Conservation (phyloP, 30 jellyfish, hydroid and myxozoan species). For the Aurelia sp. region DNA sequence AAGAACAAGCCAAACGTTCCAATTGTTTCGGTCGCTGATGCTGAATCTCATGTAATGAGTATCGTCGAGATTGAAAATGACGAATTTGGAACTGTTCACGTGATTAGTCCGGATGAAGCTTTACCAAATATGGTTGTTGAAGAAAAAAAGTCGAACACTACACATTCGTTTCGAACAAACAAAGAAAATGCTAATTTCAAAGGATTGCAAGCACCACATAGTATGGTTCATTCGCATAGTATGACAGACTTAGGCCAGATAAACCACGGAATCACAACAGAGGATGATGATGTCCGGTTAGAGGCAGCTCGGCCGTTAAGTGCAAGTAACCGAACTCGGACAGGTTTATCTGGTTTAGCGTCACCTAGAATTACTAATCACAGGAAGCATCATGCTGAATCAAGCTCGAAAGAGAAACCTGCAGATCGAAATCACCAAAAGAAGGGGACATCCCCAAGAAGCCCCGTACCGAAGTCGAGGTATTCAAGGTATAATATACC, state of each 20-base stretch:
- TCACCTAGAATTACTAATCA: constrained; percentile 55
- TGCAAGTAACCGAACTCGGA: constrained; percentile 57
- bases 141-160: background rate
- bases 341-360: constrained; percentile 66
- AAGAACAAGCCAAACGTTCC: constrained; percentile 15
- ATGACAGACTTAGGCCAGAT: constrained; percentile 55
- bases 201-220: constrained; percentile 20
- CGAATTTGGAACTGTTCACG: constrained; percentile 65
- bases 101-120: constrained; percentile 49
- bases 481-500: constrained; percentile 51
- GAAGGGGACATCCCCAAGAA: constrained; percentile 46
- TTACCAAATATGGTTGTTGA: constrained; percentile 75
- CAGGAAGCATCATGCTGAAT: constrained; percentile 35
- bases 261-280: constrained; percentile 63
- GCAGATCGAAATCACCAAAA: constrained; percentile 3
- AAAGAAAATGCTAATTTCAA: constrained; percentile 22
- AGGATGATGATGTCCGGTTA: constrained; percentile 46
- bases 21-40: constrained; percentile 1
- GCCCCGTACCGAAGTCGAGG: constrained; percentile 75
- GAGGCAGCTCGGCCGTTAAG: constrained; percentile 49
- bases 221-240: constrained; percentile 65
- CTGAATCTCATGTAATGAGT: constrained; percentile 54
- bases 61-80: constrained; percentile 61
- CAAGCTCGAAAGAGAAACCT: constrained; percentile 2
- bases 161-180: constrained; percentile 41